Evolutionary conservation across 1,140 invertebrate genomes (phyloP), one percentile per base, ranked within the genome.

Genomic region (Drosophila parabipectinata): DNA sequence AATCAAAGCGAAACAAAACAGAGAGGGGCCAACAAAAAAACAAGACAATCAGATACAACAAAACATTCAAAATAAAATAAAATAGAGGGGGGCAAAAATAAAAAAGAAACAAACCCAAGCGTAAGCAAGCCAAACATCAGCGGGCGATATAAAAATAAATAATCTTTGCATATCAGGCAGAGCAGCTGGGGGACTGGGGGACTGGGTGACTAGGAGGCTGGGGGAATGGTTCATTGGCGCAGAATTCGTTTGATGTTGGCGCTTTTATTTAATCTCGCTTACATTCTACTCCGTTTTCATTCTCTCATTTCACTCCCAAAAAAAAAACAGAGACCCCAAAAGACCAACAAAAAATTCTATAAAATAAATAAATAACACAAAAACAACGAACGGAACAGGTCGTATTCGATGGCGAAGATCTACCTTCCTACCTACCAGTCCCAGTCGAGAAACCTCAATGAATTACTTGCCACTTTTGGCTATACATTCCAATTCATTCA

Each of bases 211-310:
- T 8, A 71, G 69, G 60, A 63, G 66, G 63, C 59, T 60, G 72
- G 72, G 83, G 83, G 82, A 83, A 88, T 83, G 88, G 79, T 88
- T 88, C 82, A 87, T 87, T 87, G 76, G 83, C 83, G 73, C 81
- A 84, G 59, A 84, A 84, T 80, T 84, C 81, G 72, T 87, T 87
- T 87, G 82, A 87, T 87, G 78, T 87, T 52, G 53, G 41, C 62
- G 66, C 50, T 69, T 44, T 51, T 55, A 52, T 56, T 69, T 39
- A 48, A 69, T 69, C 51, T 56, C 32, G 63, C 63, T 69, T 69
- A 69, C 66, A 69, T 69, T 69, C 66, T 50, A 69, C 62, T 56
- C 51, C 26, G 63, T 56, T 69, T 68, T 68, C 51, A 68, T 48
- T 68, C 66, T 69, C 32, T 56, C 32, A 48, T 30, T 68, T 68